phyloP scores from a whole-genome alignment of 2,888 invertebrate genomes.

The Dichetophora obliterata region DNA sequence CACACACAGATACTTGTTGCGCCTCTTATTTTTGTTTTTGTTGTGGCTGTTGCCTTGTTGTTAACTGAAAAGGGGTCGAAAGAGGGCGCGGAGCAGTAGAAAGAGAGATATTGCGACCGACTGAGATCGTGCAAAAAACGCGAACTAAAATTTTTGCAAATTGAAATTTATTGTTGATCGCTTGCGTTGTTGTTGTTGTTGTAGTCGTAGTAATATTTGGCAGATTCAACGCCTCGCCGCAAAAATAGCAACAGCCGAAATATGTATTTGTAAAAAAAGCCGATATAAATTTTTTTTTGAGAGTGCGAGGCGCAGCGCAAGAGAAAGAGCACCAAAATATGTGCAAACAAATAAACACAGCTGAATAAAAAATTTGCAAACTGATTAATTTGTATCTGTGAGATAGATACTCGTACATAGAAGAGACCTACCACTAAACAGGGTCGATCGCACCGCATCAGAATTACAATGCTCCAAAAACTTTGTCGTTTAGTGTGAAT shows the following conservation, averaged over 20 bases:
- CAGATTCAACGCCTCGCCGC: neutral
- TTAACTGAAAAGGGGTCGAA: constrained; percentile 13
- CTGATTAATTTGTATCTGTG: constrained; percentile 6
- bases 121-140: constrained; percentile 21
- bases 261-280: neutral
- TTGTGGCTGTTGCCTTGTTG: constrained; percentile 4
- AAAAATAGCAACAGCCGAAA: neutral
- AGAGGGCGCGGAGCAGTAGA: neutral
- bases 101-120: constrained; percentile 15
- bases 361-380: neutral
- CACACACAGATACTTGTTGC: constrained; percentile 20
- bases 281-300: neutral
- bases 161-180: constrained; percentile 4
- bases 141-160: constrained; percentile 28
- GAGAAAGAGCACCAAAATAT: neutral
- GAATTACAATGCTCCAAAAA: neutral
- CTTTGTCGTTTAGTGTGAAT: too few species aligned
- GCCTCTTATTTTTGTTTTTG: neutral
- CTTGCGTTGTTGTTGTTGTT: constrained; percentile 9
- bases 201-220: neutral
- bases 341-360: neutral
- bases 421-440: neutral
- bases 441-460: neutral
- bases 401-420: too few species aligned
- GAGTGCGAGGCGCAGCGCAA: neutral